Evolutionary conservation across 2,113 vertebrate species (phyloP), one percentile per base, ranked within the genome.

Genomic region (Cavia porcellus): DNA sequence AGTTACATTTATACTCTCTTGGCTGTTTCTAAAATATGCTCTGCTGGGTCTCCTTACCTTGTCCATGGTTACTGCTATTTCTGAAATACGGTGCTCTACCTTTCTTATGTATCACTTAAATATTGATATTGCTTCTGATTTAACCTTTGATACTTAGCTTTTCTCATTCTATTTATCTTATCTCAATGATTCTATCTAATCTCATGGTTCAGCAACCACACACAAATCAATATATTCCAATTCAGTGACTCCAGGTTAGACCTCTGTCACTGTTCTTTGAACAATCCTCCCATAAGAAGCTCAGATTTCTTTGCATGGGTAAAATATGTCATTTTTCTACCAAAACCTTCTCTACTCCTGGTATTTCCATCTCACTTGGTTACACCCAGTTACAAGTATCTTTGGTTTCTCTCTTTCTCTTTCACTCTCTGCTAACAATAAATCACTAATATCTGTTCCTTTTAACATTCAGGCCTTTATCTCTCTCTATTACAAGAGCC

Each of bases 341-440:
- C 22, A 88, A 70, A 90, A 70, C 1, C 28, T 52, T 66, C 64
- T 83, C n/a, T 42, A 90, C 22, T 70, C 3, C 30, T 30, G 7
- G 42, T 77, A 83, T 95, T 90, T 86, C 32, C 45, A 57, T 64
- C 79, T 79, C 19, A 83, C 25, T 77, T 83, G 38, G 30, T 91
- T 70, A 79, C 5, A 91, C 4, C 28, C 32, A 61, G 68, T 84
- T 32, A 84, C n/a, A 57, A 72, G 30, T 11, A 79, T 61, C 7
- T 42, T 88, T 81, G 47, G 80, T 42, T 80, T 74, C 47, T 61
- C 35, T 38, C 25, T 30, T 17, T 14, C 25, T 38, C 10, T 80
- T 84, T 82, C 25, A 72, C 20, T 22, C 10, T 72, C 28, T 6
- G 59, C 28, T 42, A 45, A 5, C 24, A 93, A 42, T 42, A 30